Percentiles rank a stretch among this genome's conserved stretches.
These are phyloP conservation scores for Corbicula japonica DNA, from an alignment of 2,888 invertebrate genomes.

Conservation along the genomic window DNA sequence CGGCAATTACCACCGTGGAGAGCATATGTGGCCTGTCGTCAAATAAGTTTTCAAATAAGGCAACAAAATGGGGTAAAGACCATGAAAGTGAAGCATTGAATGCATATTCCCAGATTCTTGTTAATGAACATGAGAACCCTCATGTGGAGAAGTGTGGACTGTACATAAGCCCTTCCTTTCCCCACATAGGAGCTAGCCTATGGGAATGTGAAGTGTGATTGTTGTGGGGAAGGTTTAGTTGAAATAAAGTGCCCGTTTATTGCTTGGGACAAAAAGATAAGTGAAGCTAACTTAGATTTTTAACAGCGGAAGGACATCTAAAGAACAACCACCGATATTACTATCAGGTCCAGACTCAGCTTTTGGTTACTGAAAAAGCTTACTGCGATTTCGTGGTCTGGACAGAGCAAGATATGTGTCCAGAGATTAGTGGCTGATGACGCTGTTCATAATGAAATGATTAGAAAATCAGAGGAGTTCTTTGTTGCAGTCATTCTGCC, in stretches of 20 bases:
- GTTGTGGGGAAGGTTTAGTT: constrained; percentile 21
- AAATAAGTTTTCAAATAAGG: not conserved
- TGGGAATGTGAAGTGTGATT: not conserved
- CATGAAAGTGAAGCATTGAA: constrained; percentile 12
- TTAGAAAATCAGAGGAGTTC: constrained; percentile 1
- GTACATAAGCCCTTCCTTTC: not conserved
- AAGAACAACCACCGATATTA: not conserved
- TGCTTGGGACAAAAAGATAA: constrained; percentile 1
- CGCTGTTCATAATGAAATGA: not conserved
- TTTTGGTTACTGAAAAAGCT: constrained; percentile 9
- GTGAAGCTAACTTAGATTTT: not conserved
- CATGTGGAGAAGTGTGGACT: not conserved
- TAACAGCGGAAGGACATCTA: constrained; percentile 4
- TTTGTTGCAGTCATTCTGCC: constrained; percentile 7
- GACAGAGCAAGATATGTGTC: not conserved
- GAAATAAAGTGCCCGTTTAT: constrained; percentile 10
- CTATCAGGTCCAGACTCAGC: constrained; percentile 28
- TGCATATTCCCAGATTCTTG: not conserved
- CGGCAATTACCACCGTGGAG: constrained; percentile 3
- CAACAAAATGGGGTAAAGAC: not conserved
- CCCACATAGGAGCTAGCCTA: constrained; percentile 8
- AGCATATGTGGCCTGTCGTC: not conserved
- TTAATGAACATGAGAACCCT: not conserved
- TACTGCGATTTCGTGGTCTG: constrained; percentile 29
- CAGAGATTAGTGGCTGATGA: not conserved